Evolutionary conservation across 2,888 invertebrate species (phyloP).

Genomic region (Villa cingulata): DNA sequence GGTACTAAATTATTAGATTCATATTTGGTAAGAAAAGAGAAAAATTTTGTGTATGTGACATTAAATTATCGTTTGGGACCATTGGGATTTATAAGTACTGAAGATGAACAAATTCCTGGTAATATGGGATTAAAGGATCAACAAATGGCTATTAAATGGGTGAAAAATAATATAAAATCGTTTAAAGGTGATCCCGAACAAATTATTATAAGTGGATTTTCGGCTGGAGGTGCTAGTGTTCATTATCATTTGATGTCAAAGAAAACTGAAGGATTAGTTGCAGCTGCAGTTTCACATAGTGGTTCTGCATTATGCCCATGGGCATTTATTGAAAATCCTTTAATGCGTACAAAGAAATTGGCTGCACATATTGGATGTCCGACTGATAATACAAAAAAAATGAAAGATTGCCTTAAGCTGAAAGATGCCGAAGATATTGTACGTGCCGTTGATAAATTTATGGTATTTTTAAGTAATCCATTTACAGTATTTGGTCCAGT

Average conservation of each 20-base stretch:
- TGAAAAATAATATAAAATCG: slow-evolving; percentile 49
- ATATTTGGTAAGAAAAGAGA: slow-evolving; percentile 43
- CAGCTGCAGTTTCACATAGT: slow-evolving; percentile 42
- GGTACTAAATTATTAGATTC: slow-evolving; percentile 41
- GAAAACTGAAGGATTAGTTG: slow-evolving; percentile 35
- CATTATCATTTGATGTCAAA: slow-evolving; percentile 58
- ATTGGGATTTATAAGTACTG: slow-evolving; percentile 61
- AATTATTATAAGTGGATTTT: slow-evolving; percentile 53
- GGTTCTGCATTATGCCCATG: slow-evolving; percentile 52
- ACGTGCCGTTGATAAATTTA: slow-evolving; percentile 29
- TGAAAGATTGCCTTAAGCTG: slow-evolving; percentile 50
- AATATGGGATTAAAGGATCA: slow-evolving; percentile 67
- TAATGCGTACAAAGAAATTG: slow-evolving; percentile 46
- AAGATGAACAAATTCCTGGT: slow-evolving; percentile 51
- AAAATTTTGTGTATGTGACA: slow-evolving; percentile 51
- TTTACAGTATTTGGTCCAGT: slow-evolving; percentile 62
- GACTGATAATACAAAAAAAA: slow-evolving; percentile 36
- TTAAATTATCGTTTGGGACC: slow-evolving; percentile 60
- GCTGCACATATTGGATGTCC: slow-evolving; percentile 51
- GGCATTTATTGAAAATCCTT: slow-evolving; percentile 39
- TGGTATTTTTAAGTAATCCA: slow-evolving; percentile 47
- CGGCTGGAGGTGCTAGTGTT: slow-evolving; percentile 61
- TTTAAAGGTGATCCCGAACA: slow-evolving; percentile 61
- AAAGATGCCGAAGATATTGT: slow-evolving; percentile 48
- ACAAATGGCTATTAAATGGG: slow-evolving; percentile 53